Base-by-base conservation (phyloP, 2,113 vertebrate genomes). In the Limnothrissa miodon region DNA sequence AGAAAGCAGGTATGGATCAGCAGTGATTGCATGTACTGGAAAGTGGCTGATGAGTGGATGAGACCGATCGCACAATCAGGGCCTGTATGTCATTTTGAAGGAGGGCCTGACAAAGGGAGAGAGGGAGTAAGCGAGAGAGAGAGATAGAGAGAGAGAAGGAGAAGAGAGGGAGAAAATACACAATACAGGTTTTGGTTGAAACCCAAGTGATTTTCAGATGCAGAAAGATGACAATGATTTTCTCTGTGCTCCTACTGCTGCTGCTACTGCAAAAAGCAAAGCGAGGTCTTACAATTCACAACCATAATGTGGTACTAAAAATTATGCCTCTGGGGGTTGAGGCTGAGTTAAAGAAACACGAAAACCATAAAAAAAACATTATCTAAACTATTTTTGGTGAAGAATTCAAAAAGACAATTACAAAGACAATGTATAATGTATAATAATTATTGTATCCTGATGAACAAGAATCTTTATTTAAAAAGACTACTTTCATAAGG, bases 1-100 rank as follows among this genome's bases (percentile, higher is more conserved):
- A 74, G 89, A 92, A 90, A 83, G 84, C 91, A 93, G 91, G 92
- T 93, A 92, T 91, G 90, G 90, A 87, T 78, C 89, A 90, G 36
- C 82, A 86, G 89, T 93, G 93, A 93, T 94, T 95, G 92, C 91
- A 83, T 91, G 88, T 91, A 87, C 90, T 91, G 91, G 92, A 93
- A 91, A 90, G 91, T 78, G 83, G 86, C 90, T 91, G 92, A 92
- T 92, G 90, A 93, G 90, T 87, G 89, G 85, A 83, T 87, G 82
- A 86, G 82, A 87, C 84, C 88, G 85, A 87, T 87, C 51, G 89
- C 87, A 87, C 90, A 91, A 92, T 93, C 92, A 91, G 70, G 82
- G 86, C 80, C 80, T 82, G 53, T 39, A 81, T 85, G 59, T 74
- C 42, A 81, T 82, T 62, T 62, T 62, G n/a, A 29, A 62, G 59